phyloP scores from a whole-genome alignment of 2,888 invertebrate species.

The Heliconius charithonia region DNA sequence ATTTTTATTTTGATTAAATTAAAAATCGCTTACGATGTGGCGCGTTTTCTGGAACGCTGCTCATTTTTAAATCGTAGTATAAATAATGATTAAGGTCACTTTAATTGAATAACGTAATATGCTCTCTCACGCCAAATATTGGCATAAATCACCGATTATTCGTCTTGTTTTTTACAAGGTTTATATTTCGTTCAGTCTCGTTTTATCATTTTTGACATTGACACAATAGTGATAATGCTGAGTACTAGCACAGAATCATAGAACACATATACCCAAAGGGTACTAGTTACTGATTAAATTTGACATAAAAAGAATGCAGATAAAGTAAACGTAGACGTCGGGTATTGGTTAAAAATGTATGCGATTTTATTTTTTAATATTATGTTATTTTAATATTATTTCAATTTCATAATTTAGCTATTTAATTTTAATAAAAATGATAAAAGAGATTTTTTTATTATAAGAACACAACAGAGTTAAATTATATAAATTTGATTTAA shows the following conservation, averaged over 20 bases:
- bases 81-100: not conserved
- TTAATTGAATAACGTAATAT: slow-evolving; percentile 1
- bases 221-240: not conserved
- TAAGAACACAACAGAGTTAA: not conserved
- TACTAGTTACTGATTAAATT: not conserved
- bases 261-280: too few relatives aligned
- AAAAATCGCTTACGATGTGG: slow-evolving; percentile 72
- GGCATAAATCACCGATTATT: not conserved
- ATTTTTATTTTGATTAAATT: not conserved
- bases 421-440: not conserved
- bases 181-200: not conserved
- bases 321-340: not conserved
- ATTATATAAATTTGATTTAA: not conserved
- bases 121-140: not conserved
- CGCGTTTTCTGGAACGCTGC: slow-evolving; percentile 71
- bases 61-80: slow-evolving; percentile 58
- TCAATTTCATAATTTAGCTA: not conserved
- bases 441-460: not conserved
- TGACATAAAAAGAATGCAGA: not conserved
- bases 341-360: not conserved
- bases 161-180: slow-evolving; percentile 2
- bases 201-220: slow-evolving; percentile 13
- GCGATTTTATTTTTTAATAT: not conserved
- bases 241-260: too few relatives aligned
- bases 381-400: not conserved